A percentile compares a stretch with the other conserved stretches of the same genome.
Evolutionary conservation across 2,113 vertebrate genomes (phyloP).

Genomic region (Synodontis membranacea): DNA sequence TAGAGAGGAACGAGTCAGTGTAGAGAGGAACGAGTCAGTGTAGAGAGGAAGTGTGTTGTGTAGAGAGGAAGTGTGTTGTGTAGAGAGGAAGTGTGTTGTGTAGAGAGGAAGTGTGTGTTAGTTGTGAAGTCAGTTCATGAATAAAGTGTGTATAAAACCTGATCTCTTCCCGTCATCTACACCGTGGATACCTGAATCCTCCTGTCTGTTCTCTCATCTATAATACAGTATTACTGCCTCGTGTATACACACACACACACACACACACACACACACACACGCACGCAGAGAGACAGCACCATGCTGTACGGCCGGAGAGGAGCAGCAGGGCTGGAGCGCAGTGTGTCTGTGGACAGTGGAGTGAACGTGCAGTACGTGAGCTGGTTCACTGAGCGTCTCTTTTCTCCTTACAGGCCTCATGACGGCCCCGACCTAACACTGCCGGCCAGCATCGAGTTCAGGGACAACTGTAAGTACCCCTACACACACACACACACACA

Average conservation of each 20-base stretch:
- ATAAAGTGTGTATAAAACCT: conserved; percentile 17
- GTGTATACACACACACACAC: conserved; percentile 8
- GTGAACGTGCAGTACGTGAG: neutral
- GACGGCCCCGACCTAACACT: conserved; percentile 84
- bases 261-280: conserved; percentile 24
- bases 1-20: neutral
- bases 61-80: neutral
- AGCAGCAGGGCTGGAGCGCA: conserved; percentile 41
- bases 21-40: neutral
- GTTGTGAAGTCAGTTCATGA: neutral
- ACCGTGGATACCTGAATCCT: conserved; percentile 25
- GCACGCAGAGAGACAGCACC: neutral
- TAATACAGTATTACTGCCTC: conserved; percentile 46
- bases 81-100: neutral
- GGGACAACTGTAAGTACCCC: conserved; percentile 90
- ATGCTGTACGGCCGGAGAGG: conserved; percentile 35
- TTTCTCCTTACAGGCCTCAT: conserved; percentile 77
- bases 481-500: neutral
- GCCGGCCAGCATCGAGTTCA: conserved; percentile 94
- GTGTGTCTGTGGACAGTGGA: conserved; percentile 33
- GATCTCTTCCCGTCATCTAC: neutral
- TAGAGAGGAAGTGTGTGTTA: neutral
- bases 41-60: too few relatives aligned
- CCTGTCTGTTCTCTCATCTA: conserved; percentile 46
- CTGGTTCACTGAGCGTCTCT: conserved; percentile 49